These are phyloP conservation scores for Proterorhinus semilunaris DNA, from an alignment of 2,113 vertebrate genomes.

Conservation along the genomic window DNA sequence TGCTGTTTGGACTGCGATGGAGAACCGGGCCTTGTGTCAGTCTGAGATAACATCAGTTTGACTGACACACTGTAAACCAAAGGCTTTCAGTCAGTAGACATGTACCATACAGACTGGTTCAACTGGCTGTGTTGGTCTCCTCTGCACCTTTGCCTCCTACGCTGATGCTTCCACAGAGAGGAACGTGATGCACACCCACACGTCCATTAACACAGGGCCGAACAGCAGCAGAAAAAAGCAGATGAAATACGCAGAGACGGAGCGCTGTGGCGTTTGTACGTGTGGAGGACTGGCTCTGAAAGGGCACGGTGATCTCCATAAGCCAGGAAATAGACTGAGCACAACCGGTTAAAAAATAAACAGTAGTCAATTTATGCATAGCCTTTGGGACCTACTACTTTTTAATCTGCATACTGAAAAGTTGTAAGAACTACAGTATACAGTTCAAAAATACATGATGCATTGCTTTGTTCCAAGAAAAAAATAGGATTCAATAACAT, in stretches of 20 bases:
- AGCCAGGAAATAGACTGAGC: neutral
- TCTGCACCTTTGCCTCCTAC: constrained; percentile 36
- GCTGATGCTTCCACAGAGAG: constrained; percentile 21
- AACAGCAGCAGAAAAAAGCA: constrained; percentile 10
- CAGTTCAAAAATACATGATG: too few species aligned
- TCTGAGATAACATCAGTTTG: constrained; percentile 22
- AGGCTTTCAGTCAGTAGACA: constrained; percentile 4
- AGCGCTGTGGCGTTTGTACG: constrained; percentile 15
- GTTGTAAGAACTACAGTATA: neutral
- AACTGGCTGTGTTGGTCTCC: constrained; percentile 38
- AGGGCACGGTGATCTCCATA: constrained; percentile 2
- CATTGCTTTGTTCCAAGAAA: too few species aligned
- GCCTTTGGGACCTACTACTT: neutral
- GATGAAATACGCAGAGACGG: constrained; percentile 23
- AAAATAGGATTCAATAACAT: too few species aligned
- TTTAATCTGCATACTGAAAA: neutral
- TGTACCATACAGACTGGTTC: constrained; percentile 42
- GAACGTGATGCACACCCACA: constrained; percentile 36
- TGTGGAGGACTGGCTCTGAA: constrained; percentile 18
- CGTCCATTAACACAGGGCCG: constrained; percentile 49
- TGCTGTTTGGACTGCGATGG: constrained; percentile 7
- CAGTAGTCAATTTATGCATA: neutral
- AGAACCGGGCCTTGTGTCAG: neutral
- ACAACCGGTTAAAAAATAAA: neutral
- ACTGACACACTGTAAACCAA: constrained; percentile 37